These are phyloP conservation scores for Deroplatys truncata DNA, from an alignment of 2,888 invertebrate genomes.

Conservation along the genomic window DNA sequence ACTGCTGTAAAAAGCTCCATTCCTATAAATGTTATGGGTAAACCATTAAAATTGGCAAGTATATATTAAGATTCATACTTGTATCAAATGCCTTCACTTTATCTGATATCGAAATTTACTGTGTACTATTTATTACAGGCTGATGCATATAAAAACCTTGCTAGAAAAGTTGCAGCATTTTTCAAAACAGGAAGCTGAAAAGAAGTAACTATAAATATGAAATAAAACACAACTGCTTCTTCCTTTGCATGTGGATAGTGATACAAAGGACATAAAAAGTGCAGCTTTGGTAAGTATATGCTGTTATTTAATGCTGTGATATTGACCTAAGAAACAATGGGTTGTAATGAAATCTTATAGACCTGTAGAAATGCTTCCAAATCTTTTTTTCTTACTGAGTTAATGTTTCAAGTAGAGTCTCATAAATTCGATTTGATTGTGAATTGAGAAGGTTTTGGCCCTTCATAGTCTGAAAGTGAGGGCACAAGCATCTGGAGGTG, in stretches of 20 bases:
- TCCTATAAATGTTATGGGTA: too few relatives aligned
- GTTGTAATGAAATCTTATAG: too few relatives aligned
- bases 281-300: not conserved
- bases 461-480: too few relatives aligned
- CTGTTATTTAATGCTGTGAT: not conserved
- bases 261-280: not conserved
- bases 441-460: too few relatives aligned
- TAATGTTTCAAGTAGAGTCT: too few relatives aligned
- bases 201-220: not conserved
- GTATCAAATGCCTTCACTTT: not conserved
- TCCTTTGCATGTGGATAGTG: not conserved
- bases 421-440: too few relatives aligned
- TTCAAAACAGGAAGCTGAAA: not conserved
- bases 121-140: conserved; percentile 31
- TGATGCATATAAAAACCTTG: conserved; percentile 40
- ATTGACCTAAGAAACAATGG: not conserved
- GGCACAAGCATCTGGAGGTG: too few relatives aligned
- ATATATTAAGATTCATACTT: not conserved
- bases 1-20: too few relatives aligned
- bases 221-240: not conserved
- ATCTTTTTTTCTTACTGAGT: too few relatives aligned
- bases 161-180: conserved; percentile 34
- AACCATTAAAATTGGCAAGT: too few relatives aligned
- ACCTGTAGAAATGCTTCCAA: too few relatives aligned
- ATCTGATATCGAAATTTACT: too few relatives aligned